Evolutionary conservation across 2,888 invertebrate genomes (phyloP).

Genomic region (Platycheirus albimanus): DNA sequence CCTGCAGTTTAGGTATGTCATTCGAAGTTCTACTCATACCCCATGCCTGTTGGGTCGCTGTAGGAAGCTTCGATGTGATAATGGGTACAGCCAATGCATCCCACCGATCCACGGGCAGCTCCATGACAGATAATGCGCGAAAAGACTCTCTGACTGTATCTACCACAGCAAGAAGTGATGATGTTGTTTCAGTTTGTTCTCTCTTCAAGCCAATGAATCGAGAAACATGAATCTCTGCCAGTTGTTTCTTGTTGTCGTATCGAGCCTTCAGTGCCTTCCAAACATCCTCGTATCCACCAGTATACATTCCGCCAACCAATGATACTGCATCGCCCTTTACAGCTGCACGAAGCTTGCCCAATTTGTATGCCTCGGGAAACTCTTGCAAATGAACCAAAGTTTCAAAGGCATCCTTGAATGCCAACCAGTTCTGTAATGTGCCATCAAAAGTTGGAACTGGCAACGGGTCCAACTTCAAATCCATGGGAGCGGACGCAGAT

Average conservation of each 20-base stretch:
- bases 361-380: no score
- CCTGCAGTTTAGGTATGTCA: conserved; percentile 28
- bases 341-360: no score
- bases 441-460: no score
- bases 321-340: conserved; percentile 41
- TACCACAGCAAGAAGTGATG: conserved; percentile 26
- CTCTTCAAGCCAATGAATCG: no score
- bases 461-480: no score
- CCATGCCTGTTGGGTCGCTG: no score
- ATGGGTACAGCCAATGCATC: conserved; percentile 50
- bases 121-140: conserved; percentile 44
- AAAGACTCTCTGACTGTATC: conserved; percentile 53
- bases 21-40: conserved; percentile 25
- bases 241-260: conserved; percentile 37
- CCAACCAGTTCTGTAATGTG: neutral
- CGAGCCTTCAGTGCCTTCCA: conserved; percentile 34
- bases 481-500: no score
- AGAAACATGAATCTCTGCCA: conserved; percentile 55
- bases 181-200: no score
- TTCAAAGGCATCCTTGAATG: no score
- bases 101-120: conserved; percentile 50
- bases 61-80: conserved; percentile 28
- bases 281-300: no score
- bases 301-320: conserved; percentile 39
- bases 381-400: no score